Conservation (phyloP, 2,113 vertebrate species). For the Charina bottae region DNA sequence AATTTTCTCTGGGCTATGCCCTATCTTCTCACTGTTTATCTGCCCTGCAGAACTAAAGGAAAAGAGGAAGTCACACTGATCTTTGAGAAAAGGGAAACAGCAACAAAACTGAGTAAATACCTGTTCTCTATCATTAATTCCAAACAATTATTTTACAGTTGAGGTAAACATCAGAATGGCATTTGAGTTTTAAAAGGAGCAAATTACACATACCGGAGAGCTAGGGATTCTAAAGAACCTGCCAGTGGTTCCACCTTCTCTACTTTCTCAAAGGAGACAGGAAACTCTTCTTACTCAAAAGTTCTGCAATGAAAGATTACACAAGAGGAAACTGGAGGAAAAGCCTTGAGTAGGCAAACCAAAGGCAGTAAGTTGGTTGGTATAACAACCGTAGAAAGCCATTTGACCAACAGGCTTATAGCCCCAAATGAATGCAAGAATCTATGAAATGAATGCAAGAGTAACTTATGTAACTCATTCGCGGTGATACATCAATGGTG, state of each 20-base stretch:
- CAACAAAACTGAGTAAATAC: background rate
- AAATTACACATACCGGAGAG: constrained; percentile 57
- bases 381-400: constrained; percentile 21
- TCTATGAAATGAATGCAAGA: background rate
- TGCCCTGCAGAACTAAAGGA: background rate
- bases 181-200: background rate
- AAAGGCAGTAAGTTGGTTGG: constrained; percentile 32
- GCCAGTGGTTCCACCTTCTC: constrained; percentile 42
- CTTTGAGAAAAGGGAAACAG: constrained; percentile 26
- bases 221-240: constrained; percentile 31
- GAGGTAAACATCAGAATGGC: background rate
- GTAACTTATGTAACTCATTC: background rate
- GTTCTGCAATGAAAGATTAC: constrained; percentile 51
- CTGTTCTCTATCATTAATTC: background rate
- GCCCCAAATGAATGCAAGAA: background rate
- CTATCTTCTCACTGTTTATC: background rate
- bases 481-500: background rate
- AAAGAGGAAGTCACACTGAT: constrained; percentile 7
- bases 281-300: constrained; percentile 54
- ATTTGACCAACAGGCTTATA: constrained; percentile 13
- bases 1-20: background rate
- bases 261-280: constrained; percentile 44
- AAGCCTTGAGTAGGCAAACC: constrained; percentile 39
- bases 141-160: background rate
- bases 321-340: constrained; percentile 60